phyloP scores from a whole-genome alignment of 2,797 vertebrate species.

The Kryptolebias ocellatus region DNA sequence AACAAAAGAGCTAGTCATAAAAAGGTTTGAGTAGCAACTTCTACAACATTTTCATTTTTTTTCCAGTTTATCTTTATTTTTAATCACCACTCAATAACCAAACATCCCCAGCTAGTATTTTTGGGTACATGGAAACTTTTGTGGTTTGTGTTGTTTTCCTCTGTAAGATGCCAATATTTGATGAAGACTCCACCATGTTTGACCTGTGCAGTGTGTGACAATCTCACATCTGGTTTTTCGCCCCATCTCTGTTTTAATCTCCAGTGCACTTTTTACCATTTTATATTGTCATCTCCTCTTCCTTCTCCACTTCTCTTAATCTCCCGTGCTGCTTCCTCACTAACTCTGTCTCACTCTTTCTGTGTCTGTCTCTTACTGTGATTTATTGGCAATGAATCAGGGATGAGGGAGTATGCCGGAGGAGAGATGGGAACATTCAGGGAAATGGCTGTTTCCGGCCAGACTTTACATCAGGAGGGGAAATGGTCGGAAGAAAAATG shows the following conservation, averaged over 20 bases:
- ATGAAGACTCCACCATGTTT: constrained; percentile 33
- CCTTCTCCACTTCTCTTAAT: constrained; percentile 38
- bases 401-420: constrained; percentile 74
- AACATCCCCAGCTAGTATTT: constrained; percentile 20
- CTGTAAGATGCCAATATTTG: constrained; percentile 22
- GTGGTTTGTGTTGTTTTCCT: constrained; percentile 33
- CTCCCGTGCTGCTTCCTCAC: constrained; percentile 28
- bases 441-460: constrained; percentile 80
- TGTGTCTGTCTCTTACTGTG: constrained; percentile 47
- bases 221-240: constrained; percentile 63
- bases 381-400: constrained; percentile 81
- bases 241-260: constrained; percentile 47
- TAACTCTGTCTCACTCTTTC: constrained; percentile 37
- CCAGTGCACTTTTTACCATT: constrained; percentile 31
- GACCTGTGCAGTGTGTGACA: constrained; percentile 25
- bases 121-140: constrained; percentile 31
- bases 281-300: constrained; percentile 35
- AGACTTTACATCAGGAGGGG: constrained; percentile 74
- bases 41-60: constrained; percentile 17
- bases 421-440: constrained; percentile 75
- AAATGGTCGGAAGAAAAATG: constrained; percentile 63
- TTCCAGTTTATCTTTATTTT: not conserved
- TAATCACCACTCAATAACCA: not conserved
- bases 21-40: constrained; percentile 14
- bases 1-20: not conserved